Base-by-base conservation (phyloP, 2,113 vertebrate genomes). In the Zapus hudsonius region DNA sequence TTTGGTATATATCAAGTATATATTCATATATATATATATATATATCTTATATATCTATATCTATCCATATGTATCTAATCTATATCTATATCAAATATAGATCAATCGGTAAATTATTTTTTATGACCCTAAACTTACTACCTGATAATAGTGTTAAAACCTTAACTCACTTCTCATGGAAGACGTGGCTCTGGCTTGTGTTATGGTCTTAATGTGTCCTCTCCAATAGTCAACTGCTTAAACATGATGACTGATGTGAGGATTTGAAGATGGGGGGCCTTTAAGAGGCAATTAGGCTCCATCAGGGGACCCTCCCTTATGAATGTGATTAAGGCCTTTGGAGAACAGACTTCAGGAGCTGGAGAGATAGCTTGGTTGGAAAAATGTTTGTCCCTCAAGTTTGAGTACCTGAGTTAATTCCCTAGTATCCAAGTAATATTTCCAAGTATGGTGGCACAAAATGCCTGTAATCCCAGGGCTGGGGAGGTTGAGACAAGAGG, bases 41-140 rank as follows among this genome's bases (percentile, higher is more conserved):
- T n/a, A n/a, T n/a, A n/a, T n/a, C n/a, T n/a, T n/a, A n/a, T n/a
- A n/a, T n/a, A n/a, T n/a, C n/a, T n/a, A n/a, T n/a, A n/a, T n/a
- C n/a, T n/a, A n/a, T n/a, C n/a, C n/a, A n/a, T n/a, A n/a, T n/a
- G n/a, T n/a, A n/a, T n/a, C n/a, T 76, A 84, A 52, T 89, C 66
- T 84, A 85, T 61, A 86, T 55, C n/a, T n/a, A n/a, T n/a, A n/a
- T n/a, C n/a, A n/a, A n/a, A n/a, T 76, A 69, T 17, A 89, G 10
- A 36, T 89, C 16, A 73, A 0, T 83, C 31, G 88, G 29, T 31
- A 27, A 92, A 33, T 52, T 87, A 9, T 20, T 23, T 25, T 74
- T 57, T 78, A 33, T 64, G 25, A 72, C 52, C 47, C 27, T 70
- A 69, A 85, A 59, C 22, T 44, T 73, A 82, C 55, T 36, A 40